A percentile compares a stretch with the other conserved stretches of the same genome.
Evolutionary conservation across 2,888 invertebrate genomes (phyloP).

Genomic region (Pristionchus arcanus): DNA sequence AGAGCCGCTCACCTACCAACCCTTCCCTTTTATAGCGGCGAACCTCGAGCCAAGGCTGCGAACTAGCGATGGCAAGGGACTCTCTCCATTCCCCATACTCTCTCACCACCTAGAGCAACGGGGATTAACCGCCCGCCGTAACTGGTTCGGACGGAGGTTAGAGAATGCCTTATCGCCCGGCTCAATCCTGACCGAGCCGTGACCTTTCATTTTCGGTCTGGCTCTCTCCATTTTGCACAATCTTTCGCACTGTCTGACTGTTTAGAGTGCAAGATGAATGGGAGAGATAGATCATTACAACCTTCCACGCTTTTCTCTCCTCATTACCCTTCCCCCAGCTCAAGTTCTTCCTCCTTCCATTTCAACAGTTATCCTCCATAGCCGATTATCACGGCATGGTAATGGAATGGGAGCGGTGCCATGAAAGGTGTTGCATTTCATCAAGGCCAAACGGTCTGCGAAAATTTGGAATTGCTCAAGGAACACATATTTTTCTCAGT

Average conservation of each 20-base stretch:
- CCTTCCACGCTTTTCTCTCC: not conserved
- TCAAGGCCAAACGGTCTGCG: not conserved
- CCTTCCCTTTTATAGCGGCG: not conserved
- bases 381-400: constrained; percentile 27
- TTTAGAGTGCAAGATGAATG: not conserved
- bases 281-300: not conserved
- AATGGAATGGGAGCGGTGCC: not conserved
- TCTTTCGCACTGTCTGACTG: not conserved
- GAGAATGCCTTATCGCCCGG: constrained; percentile 38
- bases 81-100: not conserved
- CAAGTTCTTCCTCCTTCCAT: constrained; percentile 4
- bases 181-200: not conserved
- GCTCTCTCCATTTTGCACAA: not conserved
- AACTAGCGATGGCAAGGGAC: not conserved
- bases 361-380: not conserved
- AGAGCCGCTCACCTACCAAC: not conserved
- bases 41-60: constrained; percentile 23
- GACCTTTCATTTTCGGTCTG: not conserved
- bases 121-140: not conserved
- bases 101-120: not conserved
- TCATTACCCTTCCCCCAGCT: not conserved
- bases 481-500: not conserved
- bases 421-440: not conserved
- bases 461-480: not conserved
- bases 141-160: constrained; percentile 36